Evolutionary conservation across 2,797 vertebrate genomes (phyloP).

Genomic region (Rhinatrema bivittatum): DNA sequence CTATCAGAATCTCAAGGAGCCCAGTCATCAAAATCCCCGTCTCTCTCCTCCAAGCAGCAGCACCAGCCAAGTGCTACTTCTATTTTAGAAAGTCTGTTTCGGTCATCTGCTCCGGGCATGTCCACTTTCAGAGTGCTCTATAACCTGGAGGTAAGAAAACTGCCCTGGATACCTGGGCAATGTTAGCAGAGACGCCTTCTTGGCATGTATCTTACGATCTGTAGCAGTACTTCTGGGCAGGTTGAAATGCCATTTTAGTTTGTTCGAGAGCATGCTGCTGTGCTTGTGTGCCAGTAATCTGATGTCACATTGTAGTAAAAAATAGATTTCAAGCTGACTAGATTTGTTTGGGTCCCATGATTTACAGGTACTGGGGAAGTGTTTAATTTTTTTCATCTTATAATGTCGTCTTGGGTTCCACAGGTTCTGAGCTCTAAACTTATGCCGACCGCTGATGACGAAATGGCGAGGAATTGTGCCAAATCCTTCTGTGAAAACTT

Average conservation of each 20-base stretch:
- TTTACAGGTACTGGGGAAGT: no score
- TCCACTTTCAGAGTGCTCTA: constrained; percentile 97
- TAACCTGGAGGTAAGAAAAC: constrained; percentile 82
- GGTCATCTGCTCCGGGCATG: constrained; percentile 95
- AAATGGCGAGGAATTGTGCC: constrained; percentile 97
- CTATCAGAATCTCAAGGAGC: constrained; percentile 77
- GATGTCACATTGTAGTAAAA: no score
- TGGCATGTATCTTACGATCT: no score
- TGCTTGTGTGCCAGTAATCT: no score
- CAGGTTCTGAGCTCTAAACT: constrained; percentile 96
- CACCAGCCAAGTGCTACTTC: constrained; percentile 94
- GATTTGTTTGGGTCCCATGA: no score
- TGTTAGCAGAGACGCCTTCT: no score
- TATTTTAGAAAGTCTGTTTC: constrained; percentile 90
- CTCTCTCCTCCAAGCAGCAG: constrained; percentile 88
- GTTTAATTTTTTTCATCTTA: no score
- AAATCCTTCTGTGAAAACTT: constrained; percentile 98
- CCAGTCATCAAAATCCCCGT: constrained; percentile 89
- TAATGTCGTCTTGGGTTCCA: background rate
- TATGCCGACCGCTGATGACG: constrained; percentile 97
- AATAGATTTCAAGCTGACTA: no score
- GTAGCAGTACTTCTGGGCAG: no score
- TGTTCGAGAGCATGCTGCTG: no score
- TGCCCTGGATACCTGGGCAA: no score
- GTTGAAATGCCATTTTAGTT: no score